Conservation (phyloP, 2,113 vertebrate species). For the Nannospalax galili region DNA sequence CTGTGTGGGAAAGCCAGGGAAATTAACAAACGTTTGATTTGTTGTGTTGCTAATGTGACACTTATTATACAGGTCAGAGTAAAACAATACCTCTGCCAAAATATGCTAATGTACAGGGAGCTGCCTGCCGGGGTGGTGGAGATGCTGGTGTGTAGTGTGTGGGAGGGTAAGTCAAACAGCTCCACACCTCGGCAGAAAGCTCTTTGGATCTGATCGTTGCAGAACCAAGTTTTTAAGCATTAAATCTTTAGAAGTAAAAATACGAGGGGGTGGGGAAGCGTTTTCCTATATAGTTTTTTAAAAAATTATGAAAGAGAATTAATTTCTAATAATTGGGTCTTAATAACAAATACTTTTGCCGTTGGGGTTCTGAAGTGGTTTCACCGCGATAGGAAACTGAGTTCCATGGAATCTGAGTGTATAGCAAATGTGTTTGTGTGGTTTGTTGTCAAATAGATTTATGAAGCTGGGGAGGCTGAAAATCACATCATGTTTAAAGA, state of each 20-base stretch:
- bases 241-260: background rate
- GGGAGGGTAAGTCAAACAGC: conserved; percentile 86
- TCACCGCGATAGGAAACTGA: conserved; percentile 3
- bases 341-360: conserved; percentile 47
- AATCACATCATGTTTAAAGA: background rate
- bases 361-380: conserved; percentile 48
- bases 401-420: rapidly evolving
- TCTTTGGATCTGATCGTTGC: conserved; percentile 50
- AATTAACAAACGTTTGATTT: conserved; percentile 99
- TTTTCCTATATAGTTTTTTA: background rate
- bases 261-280: background rate
- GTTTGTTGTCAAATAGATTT: background rate
- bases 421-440: rapidly evolving
- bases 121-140: conserved; percentile 91
- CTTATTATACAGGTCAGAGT: conserved; percentile 98
- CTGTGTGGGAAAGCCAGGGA: conserved; percentile 96
- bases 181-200: conserved; percentile 85
- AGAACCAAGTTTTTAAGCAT: background rate
- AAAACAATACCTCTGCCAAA: conserved; percentile 94
- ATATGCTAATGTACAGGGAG: conserved; percentile 95
- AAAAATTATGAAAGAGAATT: background rate
- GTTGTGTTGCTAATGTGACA: conserved; percentile 99
- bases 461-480: background rate
- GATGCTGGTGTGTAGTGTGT: conserved; percentile 90
- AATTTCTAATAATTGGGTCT: conserved; percentile 52